Evolutionary conservation across 2,797 vertebrate genomes (phyloP).

Genomic region (Erethizon dorsatum): DNA sequence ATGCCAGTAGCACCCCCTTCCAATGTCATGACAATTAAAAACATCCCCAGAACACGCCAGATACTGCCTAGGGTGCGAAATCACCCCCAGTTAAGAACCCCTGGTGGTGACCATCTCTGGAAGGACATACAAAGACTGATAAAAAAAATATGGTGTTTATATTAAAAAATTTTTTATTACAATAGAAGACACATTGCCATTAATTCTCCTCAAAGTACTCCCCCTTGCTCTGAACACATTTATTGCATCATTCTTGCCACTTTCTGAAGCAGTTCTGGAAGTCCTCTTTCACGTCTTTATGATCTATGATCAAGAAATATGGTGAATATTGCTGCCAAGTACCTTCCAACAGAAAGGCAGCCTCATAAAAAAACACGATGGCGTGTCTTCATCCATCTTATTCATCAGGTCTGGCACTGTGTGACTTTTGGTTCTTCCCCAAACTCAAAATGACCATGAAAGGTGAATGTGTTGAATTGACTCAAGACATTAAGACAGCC

Average conservation of each 20-base stretch:
- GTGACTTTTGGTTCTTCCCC: background rate
- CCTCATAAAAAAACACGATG: background rate
- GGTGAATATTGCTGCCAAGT: background rate
- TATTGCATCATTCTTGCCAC: background rate
- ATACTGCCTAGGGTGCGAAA: too few species aligned
- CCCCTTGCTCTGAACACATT: background rate
- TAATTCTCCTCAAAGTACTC: background rate
- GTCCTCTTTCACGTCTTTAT: background rate
- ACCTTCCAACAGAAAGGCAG: background rate
- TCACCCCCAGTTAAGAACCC: background rate
- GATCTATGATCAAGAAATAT: background rate
- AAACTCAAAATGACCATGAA: background rate
- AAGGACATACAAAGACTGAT: background rate
- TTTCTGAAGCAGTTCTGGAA: background rate
- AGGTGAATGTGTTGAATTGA: background rate
- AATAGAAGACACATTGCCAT: background rate
- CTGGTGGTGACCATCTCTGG: background rate
- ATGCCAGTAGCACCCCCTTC: background rate
- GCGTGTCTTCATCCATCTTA: background rate
- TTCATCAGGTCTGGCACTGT: background rate
- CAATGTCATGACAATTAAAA: background rate
- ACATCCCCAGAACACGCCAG: background rate
- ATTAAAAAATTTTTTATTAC: background rate
- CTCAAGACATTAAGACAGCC: background rate
- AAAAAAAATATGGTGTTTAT: background rate